Evolutionary conservation across 2,113 vertebrate genomes (phyloP), one percentile per base, ranked within the genome.

Genomic region (Taurulus bubalis): DNA sequence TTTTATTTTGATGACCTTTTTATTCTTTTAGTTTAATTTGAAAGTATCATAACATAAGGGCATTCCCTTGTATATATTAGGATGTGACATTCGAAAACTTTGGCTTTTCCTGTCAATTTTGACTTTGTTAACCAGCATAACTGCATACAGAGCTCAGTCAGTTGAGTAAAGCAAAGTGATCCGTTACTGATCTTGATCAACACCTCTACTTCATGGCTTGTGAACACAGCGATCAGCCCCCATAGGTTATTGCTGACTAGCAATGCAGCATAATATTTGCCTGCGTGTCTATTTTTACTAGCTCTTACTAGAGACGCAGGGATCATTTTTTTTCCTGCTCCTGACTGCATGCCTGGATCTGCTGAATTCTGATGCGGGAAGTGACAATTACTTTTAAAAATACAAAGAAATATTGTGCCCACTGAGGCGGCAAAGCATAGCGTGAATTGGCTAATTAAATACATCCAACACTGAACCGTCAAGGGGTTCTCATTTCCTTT

Each of bases 371-470:
- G 84, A 91, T 86, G 82, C 68, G n/a, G 92, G 83, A 89, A 89
- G 85, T 91, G 87, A 90, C 92, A 91, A 93, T 91, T 92, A 89
- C 85, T 86, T 83, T 87, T 55, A 86, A 80, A 89, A 90, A 91
- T 74, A 92, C 88, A 91, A 89, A 89, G 87, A 84, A 67, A 53
- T 71, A 86, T 84, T 89, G 88, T 88, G 85, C 77, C 90, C 81
- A 82, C 87, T 67, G 80, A 91, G 75, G 87, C 74, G 36, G 81
- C 80, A 91, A 92, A 92, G 87, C 85, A 87, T 79, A 69, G 85
- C 76, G 85, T 87, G 83, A 90, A 93, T 90, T 85, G 91, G 85
- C 87, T 94, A 94, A 94, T 94, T 93, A 94, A 93, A 91, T 91
- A 85, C 83, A 87, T 89, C 84, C 78, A 82, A 75, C 51, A 18